Percentiles rank a stretch among this genome's conserved stretches.
Evolutionary conservation across 92 coral and sea anemone genomes (phyloP).

Genomic region (Epizoanthus rinbou): DNA sequence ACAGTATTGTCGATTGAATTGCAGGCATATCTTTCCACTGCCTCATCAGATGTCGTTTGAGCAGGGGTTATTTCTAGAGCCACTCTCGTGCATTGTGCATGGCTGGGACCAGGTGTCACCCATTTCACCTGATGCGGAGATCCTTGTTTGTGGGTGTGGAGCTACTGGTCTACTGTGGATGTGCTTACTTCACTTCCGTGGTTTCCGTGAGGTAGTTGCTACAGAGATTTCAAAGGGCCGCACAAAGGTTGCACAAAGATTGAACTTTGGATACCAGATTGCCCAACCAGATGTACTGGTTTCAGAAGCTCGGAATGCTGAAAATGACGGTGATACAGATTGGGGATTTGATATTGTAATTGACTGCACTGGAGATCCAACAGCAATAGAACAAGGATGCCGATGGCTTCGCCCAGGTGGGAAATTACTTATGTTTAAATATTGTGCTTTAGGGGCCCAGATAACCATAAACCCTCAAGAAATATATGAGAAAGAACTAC

Average conservation of each 20-base stretch:
- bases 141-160: constrained; percentile 90
- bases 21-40: constrained; percentile 70
- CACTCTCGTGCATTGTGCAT: constrained; percentile 76
- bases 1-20: constrained; percentile 83
- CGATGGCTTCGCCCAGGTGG: constrained; percentile 86
- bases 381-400: constrained; percentile 72
- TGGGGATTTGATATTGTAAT: constrained; percentile 93
- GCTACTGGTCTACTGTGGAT: constrained; percentile 72
- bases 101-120: constrained; percentile 85
- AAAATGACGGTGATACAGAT: constrained; percentile 70
- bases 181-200: constrained; percentile 82
- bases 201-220: constrained; percentile 84
- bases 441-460: constrained; percentile 68
- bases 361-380: constrained; percentile 89
- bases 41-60: constrained; percentile 89
- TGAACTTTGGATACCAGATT: constrained; percentile 80
- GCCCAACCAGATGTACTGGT: constrained; percentile 77
- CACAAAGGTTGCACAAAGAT: constrained; percentile 75
- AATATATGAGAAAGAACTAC: constrained; percentile 76
- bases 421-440: constrained; percentile 68
- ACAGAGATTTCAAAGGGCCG: constrained; percentile 82
- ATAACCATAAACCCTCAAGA: constrained; percentile 75
- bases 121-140: constrained; percentile 72
- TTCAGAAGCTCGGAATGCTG: constrained; percentile 80
- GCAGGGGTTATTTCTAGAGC: constrained; percentile 79